Evolutionary conservation across 1,140 invertebrate species (phyloP), one percentile per base, ranked within the genome.

Genomic region (Rhizoglyphus robini): DNA sequence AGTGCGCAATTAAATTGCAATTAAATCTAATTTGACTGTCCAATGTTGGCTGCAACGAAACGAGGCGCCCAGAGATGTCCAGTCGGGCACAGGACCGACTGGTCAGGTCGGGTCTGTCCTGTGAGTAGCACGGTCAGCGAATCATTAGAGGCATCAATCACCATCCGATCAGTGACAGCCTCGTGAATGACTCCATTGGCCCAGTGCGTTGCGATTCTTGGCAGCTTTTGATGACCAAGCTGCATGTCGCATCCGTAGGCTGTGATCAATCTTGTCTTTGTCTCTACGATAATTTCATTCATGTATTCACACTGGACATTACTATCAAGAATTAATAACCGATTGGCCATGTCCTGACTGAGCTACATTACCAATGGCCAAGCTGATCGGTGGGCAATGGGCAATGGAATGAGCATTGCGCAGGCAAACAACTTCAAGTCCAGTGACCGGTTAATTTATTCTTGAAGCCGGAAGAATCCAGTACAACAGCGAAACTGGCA

Each of bases 131-230:
- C n/a, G n/a, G n/a, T n/a, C n/a, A n/a, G 36, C 36, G 8, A 54
- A 54, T 54, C 51, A 54, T 54, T 54, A 54, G 51, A 54, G 51
- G 51, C 51, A 54, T 54, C 51, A 54, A 54, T 54, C 51, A 54
- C 51, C 8, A 41, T 41, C 36, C 36, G 36, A 41, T 41, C 36
- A 41, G 36, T 41, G 18, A 41, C 36, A 18, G 8, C 36, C 36
- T 41, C 18, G 8, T 41, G 36, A 11, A 8, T 18, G 18, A 18
- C 36, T 18, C 18, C 8, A 11, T 18, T 41, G 18, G 8, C 36
- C 36, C 36, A 18, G 18, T 41, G 36, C 36, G 8, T 41, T 18
- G 18, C 18, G 18, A 41, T 18, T 41, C 36, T 8, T 18, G 18
- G 18, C 18, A 41, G 36, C 36, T 41, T 18, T 41, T 18, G 36